These are phyloP conservation scores for Choristoneura fumiferana DNA, from an alignment of 1,140 invertebrate species.

Conservation along the genomic window DNA sequence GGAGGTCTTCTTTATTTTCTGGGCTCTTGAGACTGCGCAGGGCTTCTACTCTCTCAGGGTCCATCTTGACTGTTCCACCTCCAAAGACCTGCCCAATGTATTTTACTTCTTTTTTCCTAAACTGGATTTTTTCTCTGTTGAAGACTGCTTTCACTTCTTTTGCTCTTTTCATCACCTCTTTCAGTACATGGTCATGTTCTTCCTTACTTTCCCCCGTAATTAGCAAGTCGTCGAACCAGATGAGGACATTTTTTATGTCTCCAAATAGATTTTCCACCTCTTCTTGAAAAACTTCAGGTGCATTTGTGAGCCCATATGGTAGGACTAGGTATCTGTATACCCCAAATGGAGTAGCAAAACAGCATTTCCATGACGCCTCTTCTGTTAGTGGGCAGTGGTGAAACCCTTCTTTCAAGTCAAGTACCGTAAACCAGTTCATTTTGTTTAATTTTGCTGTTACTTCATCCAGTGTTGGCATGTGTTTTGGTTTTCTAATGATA, in stretches of 20 bases:
- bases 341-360: slow-evolving; percentile 23
- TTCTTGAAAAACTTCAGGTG: slow-evolving; percentile 43
- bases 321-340: slow-evolving; percentile 21
- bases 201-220: slow-evolving; percentile 25
- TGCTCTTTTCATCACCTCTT: slow-evolving; percentile 21
- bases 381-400: slow-evolving; percentile 24
- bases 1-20: slow-evolving; percentile 41
- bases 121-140: slow-evolving; percentile 56
- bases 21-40: slow-evolving; percentile 45
- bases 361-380: slow-evolving; percentile 24
- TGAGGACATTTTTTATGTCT: slow-evolving; percentile 31
- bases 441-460: slow-evolving; percentile 18
- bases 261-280: too few species aligned
- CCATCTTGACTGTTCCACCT: slow-evolving; percentile 42
- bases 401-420: slow-evolving; percentile 34
- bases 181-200: slow-evolving; percentile 28
- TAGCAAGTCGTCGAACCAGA: slow-evolving; percentile 44
- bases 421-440: slow-evolving; percentile 24
- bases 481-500: slow-evolving; percentile 29
- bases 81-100: slow-evolving; percentile 47
- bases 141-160: slow-evolving; percentile 44
- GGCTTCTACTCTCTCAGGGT: slow-evolving; percentile 49
- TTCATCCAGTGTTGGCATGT: slow-evolving; percentile 29
- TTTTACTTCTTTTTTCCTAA: slow-evolving; percentile 35
- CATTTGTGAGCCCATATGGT: slow-evolving; percentile 34